Base-by-base conservation (phyloP, 2,888 invertebrate genomes). In the Ganaspis brasiliensis region DNA sequence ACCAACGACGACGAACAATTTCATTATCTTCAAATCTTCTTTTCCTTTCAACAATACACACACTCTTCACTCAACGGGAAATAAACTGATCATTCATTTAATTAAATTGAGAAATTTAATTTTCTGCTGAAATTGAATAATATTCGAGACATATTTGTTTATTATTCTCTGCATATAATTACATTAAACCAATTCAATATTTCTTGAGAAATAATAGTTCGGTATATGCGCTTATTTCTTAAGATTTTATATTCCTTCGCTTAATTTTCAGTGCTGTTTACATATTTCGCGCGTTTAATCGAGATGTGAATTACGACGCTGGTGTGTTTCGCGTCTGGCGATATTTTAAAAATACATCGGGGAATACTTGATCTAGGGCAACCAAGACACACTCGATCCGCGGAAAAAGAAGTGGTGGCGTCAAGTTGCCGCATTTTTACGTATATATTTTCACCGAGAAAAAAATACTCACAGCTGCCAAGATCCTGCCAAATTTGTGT, bases 301-400 rank as follows among this genome's bases (percentile, higher is more conserved):
- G n/a, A 59, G 24, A 26, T 21, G 40, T 10, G 24, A 67, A 45
- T 40, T 26, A 67, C 24, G 24, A 14, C 24, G 9, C 19, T 12
- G 8, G 35, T 16, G n/a, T 24, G 40, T n/a, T 67, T 67, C 21
- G 24, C 24, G 45, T 49, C 67, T 67, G 67, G 79, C 78, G 79
- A 85, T 85, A 82, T 84, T 86, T 85, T 88, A 89, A 88, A 89
- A 90, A 89, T 90, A 88, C 88, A 81, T 86, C 85, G 79, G 72
- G 77, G 82, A 85, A 83, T 88, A 88, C 89, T 88, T 88, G 89
- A 89, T 89, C 89, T 90, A 88, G 89, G 89, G 87, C 88, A 89
- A 90, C 89, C 87, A 87, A 86, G 88, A 88, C 88, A 87, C 88
- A 85, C 82, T 86, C 87, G 83, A 67, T 49, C 67, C 45, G 24